A percentile compares a stretch with the other conserved stretches of the same genome.
These are phyloP conservation scores for Hydrotaea cyrtoneurina DNA, from an alignment of 2,888 invertebrate genomes.

Conservation along the genomic window DNA sequence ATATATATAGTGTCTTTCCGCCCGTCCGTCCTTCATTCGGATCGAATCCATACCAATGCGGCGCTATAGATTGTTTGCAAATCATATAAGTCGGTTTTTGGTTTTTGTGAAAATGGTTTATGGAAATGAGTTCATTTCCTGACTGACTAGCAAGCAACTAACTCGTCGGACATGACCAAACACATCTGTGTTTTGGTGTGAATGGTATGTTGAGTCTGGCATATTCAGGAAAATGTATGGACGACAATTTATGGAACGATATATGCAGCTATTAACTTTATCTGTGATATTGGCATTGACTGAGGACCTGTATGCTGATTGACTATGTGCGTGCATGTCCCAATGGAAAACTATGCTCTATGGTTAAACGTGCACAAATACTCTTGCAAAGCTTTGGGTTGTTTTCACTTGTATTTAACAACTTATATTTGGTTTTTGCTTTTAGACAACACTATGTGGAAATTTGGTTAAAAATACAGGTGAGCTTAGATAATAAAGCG, in stretches of 20 bases:
- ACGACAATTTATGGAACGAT: background rate
- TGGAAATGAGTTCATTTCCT: slow-evolving; percentile 59
- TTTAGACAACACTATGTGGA: background rate
- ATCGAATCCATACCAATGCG: slow-evolving; percentile 2
- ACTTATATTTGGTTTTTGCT: background rate
- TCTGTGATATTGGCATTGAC: slow-evolving; percentile 27
- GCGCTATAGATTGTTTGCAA: slow-evolving; percentile 7
- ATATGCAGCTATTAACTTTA: background rate
- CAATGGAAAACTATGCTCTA: background rate
- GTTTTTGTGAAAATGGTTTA: slow-evolving; percentile 46
- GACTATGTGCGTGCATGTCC: background rate
- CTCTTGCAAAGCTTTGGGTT: background rate
- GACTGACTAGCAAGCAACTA: slow-evolving; percentile 11
- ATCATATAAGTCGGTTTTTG: slow-evolving; percentile 7
- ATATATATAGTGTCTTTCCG: background rate
- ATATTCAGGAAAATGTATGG: background rate
- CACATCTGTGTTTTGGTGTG: slow-evolving; percentile 22
- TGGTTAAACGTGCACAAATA: no score
- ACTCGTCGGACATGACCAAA: background rate
- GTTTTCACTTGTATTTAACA: background rate
- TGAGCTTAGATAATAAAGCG: no score
- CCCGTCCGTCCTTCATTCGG: background rate
- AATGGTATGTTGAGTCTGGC: background rate
- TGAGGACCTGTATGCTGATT: slow-evolving; percentile 1
- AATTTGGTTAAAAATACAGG: no score